These are phyloP conservation scores for Sebastes trivittatus DNA, from an alignment of 2,797 vertebrate genomes.

Conservation along the genomic window DNA sequence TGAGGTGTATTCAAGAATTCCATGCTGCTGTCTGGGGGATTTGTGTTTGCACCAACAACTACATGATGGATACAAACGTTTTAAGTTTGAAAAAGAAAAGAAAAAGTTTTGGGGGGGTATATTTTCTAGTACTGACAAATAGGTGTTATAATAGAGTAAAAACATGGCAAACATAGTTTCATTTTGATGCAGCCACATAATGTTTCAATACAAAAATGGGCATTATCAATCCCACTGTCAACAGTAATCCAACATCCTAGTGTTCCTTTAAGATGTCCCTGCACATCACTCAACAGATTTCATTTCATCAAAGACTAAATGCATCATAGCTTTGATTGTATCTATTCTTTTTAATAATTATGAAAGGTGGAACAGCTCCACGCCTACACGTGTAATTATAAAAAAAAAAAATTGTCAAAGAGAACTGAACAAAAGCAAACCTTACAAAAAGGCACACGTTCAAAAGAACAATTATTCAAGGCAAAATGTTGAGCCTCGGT, in stretches of 20 bases:
- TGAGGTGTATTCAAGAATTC: background rate
- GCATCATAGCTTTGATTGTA: background rate
- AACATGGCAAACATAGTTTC: background rate
- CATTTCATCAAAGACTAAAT: background rate
- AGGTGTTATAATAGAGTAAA: background rate
- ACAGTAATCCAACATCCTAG: background rate
- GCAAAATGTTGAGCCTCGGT: no score
- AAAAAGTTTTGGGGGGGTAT: background rate
- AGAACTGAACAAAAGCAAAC: background rate
- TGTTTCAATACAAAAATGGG: background rate
- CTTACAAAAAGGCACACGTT: conserved; percentile 8
- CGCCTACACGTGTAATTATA: background rate
- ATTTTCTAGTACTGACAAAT: background rate
- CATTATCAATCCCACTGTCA: background rate
- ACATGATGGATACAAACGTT: background rate
- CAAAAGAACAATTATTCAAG: background rate
- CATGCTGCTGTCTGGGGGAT: background rate
- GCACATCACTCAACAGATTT: background rate
- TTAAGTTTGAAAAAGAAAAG: background rate
- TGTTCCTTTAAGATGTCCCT: background rate
- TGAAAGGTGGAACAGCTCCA: background rate
- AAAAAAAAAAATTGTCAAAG: background rate
- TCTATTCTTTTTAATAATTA: background rate
- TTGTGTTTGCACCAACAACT: background rate
- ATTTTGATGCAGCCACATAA: background rate